phyloP scores from a whole-genome alignment of 1,140 invertebrate genomes.

The Physella acuta region DNA sequence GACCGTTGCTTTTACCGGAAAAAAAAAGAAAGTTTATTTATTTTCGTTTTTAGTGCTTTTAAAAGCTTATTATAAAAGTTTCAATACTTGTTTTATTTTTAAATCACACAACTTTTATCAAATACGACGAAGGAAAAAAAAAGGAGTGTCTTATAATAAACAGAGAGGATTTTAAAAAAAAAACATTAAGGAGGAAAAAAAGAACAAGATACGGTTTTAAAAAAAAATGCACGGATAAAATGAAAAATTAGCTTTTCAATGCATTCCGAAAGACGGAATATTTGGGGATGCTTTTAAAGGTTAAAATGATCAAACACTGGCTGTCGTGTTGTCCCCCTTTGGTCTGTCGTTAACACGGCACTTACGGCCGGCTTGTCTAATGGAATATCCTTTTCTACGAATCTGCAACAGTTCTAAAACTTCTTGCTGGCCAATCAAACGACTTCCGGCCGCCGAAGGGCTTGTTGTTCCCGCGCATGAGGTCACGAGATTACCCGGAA shows the following conservation, averaged over 20 bases:
- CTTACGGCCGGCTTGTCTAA: constrained; percentile 21
- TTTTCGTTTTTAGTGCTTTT: too few species aligned
- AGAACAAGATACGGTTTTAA: too few species aligned
- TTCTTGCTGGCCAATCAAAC: constrained; percentile 24
- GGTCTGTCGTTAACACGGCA: not conserved
- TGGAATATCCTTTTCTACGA: constrained; percentile 21
- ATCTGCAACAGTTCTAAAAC: constrained; percentile 12
- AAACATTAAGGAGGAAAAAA: too few species aligned
- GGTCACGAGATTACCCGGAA: constrained; percentile 27
- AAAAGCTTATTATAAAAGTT: too few species aligned
- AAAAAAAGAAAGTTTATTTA: too few species aligned
- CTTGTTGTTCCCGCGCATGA: constrained; percentile 24
- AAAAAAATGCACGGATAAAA: not conserved
- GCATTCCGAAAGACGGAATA: not conserved
- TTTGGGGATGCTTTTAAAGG: constrained; percentile 9
- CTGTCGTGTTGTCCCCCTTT: constrained; percentile 15
- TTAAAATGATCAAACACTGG: constrained; percentile 12
- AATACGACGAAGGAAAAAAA: too few species aligned
- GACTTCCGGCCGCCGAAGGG: constrained; percentile 18
- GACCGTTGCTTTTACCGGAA: too few species aligned
- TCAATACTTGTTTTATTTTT: too few species aligned
- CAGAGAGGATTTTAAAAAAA: too few species aligned
- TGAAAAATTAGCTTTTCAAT: not conserved
- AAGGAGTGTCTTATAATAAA: too few species aligned
- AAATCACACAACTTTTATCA: too few species aligned